Conservation (phyloP, 1,140 invertebrate genomes). For the Anastatus disparis region DNA sequence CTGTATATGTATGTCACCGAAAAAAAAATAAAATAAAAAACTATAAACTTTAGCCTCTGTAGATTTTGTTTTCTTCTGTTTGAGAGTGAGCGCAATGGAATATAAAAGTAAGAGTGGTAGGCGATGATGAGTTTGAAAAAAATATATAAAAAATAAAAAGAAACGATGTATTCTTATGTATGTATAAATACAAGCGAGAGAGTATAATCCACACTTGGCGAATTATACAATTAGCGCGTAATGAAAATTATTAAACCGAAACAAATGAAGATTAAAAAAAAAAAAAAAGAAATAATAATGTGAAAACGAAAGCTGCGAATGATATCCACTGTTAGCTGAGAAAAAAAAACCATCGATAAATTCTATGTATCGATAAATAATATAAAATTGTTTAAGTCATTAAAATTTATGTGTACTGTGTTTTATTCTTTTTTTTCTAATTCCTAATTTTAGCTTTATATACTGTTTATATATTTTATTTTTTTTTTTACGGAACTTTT, state of each 20-base stretch:
- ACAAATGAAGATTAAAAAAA: constrained; percentile 24
- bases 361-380: constrained; percentile 61
- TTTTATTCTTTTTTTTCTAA: constrained; percentile 14
- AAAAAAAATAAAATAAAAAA: too few species aligned
- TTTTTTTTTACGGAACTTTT: background rate
- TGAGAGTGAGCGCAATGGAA: background rate
- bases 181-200: constrained; percentile 27
- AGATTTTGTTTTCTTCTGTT: constrained; percentile 11
- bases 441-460: background rate
- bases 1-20: constrained; percentile 21
- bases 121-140: background rate
- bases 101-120: background rate
- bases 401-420: constrained; percentile 28
- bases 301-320: constrained; percentile 24
- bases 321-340: constrained; percentile 52
- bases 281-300: constrained; percentile 24
- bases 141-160: background rate
- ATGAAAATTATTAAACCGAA: constrained; percentile 6
- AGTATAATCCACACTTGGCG: constrained; percentile 16
- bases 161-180: constrained; percentile 28
- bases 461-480: too few species aligned
- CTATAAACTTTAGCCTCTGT: constrained; percentile 22
- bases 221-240: constrained; percentile 22
- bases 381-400: constrained; percentile 59
- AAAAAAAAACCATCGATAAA: constrained; percentile 50